Evolutionary conservation across 2,888 invertebrate genomes (phyloP).

Genomic region (Lasioglossum lativentre): DNA sequence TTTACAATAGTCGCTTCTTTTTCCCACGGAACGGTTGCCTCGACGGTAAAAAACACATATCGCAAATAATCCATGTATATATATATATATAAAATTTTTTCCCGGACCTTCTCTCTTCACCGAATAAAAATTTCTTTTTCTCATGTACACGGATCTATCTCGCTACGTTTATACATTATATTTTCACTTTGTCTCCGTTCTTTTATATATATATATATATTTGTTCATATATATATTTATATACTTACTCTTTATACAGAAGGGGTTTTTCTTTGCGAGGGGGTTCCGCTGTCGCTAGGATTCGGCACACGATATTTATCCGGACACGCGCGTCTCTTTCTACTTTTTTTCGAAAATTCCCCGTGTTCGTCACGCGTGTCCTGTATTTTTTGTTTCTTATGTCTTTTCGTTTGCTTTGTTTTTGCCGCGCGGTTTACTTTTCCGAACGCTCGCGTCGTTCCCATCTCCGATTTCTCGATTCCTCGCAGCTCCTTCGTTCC

Average conservation of each 20-base stretch:
- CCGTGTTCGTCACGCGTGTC: slow-evolving; percentile 52
- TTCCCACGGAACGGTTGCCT: slow-evolving; percentile 48
- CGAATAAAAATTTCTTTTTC: slow-evolving; percentile 55
- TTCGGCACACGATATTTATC: slow-evolving; percentile 67
- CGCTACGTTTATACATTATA: slow-evolving; percentile 61
- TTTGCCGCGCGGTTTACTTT: slow-evolving; percentile 15
- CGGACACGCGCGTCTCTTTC: slow-evolving; percentile 60
- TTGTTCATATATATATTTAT: slow-evolving; percentile 62
- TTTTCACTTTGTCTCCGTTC: slow-evolving; percentile 41
- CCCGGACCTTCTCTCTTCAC: slow-evolving; percentile 70
- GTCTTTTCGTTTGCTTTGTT: slow-evolving; percentile 10
- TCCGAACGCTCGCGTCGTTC: slow-evolving; percentile 24
- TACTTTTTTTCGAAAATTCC: slow-evolving; percentile 29
- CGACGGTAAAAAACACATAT: slow-evolving; percentile 50
- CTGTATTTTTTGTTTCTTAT: slow-evolving; percentile 37
- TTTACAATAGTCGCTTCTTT: slow-evolving; percentile 55
- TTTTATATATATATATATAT: slow-evolving; percentile 58
- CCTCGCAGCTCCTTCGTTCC: slow-evolving; percentile 23
- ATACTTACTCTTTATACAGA: slow-evolving; percentile 84
- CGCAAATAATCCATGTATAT: slow-evolving; percentile 59
- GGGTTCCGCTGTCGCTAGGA: slow-evolving; percentile 73
- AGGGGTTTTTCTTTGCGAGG: slow-evolving; percentile 79
- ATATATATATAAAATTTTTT: slow-evolving; percentile 58
- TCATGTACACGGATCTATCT: slow-evolving; percentile 64
- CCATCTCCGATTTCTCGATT: slow-evolving; percentile 27